Evolutionary conservation across 2,113 vertebrate species (phyloP), one percentile per base, ranked within the genome.

Genomic region (Perccottus glenii): DNA sequence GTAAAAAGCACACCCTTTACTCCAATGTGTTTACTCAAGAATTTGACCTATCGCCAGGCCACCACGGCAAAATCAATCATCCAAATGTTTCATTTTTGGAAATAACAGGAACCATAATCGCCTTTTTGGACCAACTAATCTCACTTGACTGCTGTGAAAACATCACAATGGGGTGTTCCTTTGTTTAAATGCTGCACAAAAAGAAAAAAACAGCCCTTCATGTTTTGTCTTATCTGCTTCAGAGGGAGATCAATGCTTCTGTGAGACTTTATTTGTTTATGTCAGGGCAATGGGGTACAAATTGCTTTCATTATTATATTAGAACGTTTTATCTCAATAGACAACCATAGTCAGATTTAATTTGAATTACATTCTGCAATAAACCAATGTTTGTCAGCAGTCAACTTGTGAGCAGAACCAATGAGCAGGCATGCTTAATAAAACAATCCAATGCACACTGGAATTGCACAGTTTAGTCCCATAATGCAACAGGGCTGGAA

Each of bases 321-420:
- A 55, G 11, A 55, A 36, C 4, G 7, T 55, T 55, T 55, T n/a
- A 55, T 55, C 52, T 55, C 52, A 5, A 36, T 32, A 36, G 52
- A 36, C 5, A 7, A 36, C 32, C 11, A 12, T 5, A 14, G 32
- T 53, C 32, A 27, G 19, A 27, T 27, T 27, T 32, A 53, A 14
- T 53, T 53, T 52, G 12, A 53, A 53, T 55, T 55, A 55, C 52
- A 12, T 5, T 9, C 27, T 38, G 52, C 6, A 11, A 6, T 55
- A 38, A 55, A 36, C 33, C 52, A 55, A 5, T 5, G 50, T 27
- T 27, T 19, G 27, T 12, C 7, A 32, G 33, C 12, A 36, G 35
- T n/a, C 12, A 55, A 55, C 6, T 55, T 38, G 35, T 55, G 33
- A 36, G 52, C 35, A 2, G 32, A 53, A 53, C 51, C 14, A 55